phyloP scores from a whole-genome alignment of 2,113 vertebrate species.

The Syngnathus scovelli region DNA sequence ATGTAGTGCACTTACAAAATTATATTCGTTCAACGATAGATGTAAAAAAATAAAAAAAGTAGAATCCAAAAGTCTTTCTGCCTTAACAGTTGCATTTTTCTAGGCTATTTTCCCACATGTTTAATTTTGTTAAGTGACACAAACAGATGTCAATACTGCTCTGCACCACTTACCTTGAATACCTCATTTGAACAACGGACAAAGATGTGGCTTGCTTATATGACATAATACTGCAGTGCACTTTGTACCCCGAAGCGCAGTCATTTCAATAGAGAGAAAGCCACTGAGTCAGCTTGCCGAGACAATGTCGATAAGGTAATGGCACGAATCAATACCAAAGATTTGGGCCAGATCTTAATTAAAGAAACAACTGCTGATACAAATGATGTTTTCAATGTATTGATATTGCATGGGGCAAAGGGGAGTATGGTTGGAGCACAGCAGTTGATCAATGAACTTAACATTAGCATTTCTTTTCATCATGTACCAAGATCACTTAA shows the following conservation, averaged over 20 bases:
- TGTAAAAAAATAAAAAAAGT: background rate
- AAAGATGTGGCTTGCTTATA: conserved; percentile 55
- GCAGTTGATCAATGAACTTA: conserved; percentile 73
- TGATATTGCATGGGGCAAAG: conserved; percentile 68
- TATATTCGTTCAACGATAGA: background rate
- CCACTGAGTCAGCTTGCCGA: conserved; percentile 74
- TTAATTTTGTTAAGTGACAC: conserved; percentile 68
- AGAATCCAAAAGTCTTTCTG: conserved; percentile 16
- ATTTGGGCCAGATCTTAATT: conserved; percentile 90
- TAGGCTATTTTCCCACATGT: conserved; percentile 62
- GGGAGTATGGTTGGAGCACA: conserved; percentile 61
- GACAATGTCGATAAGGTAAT: conserved; percentile 82
- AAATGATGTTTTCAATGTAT: conserved; percentile 89
- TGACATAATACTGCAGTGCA: conserved; percentile 60
- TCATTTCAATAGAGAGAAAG: conserved; percentile 71
- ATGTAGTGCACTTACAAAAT: background rate
- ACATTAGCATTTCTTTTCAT: conserved; percentile 82
- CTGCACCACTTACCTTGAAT: conserved; percentile 65
- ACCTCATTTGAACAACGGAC: conserved; percentile 48
- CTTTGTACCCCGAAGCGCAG: conserved; percentile 58
- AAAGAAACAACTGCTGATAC: conserved; percentile 94
- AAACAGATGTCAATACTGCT: conserved; percentile 61
- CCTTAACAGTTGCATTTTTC: conserved; percentile 38
- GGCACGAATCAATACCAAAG: conserved; percentile 82
- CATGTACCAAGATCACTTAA: conserved; percentile 68